Percentiles rank a stretch among this genome's conserved stretches.
phyloP scores from a whole-genome alignment of 2,888 invertebrate species.

The Villa cingulata region DNA sequence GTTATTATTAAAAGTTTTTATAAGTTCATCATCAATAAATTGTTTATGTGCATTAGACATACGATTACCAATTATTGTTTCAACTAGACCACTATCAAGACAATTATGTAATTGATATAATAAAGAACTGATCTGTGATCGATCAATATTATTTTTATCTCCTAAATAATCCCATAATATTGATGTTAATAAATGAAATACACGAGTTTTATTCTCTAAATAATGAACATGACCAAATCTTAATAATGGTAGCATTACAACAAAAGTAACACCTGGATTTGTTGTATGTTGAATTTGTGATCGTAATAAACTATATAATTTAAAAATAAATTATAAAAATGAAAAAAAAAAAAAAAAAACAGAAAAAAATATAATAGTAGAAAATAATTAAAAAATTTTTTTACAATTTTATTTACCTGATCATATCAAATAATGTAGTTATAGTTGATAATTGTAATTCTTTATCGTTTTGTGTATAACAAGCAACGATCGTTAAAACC shows the following conservation, averaged over 20 bases:
- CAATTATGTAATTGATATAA: slow-evolving; percentile 65
- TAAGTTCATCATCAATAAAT: slow-evolving; percentile 3
- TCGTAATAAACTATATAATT: slow-evolving; percentile 25
- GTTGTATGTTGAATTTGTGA: slow-evolving; percentile 36
- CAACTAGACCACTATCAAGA: slow-evolving; percentile 47
- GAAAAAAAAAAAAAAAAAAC: background rate
- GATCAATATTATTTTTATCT: slow-evolving; percentile 26
- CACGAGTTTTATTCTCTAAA: slow-evolving; percentile 51
- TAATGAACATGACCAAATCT: slow-evolving; percentile 50
- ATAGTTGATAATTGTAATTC: slow-evolving; percentile 53
- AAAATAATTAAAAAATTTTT: too few relatives aligned
- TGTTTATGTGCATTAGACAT: slow-evolving; percentile 20
- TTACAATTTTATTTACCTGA: slow-evolving; percentile 34
- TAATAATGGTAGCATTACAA: slow-evolving; percentile 55
- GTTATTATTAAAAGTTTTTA: slow-evolving; percentile 3
- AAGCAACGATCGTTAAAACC: slow-evolving; percentile 52
- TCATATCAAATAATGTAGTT: slow-evolving; percentile 57
- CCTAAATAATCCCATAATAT: slow-evolving; percentile 59
- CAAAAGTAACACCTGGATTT: slow-evolving; percentile 44
- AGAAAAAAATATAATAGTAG: too few relatives aligned
- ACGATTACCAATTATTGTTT: slow-evolving; percentile 49
- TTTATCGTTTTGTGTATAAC: slow-evolving; percentile 48
- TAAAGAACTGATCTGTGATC: slow-evolving; percentile 42
- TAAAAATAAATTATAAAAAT: background rate
- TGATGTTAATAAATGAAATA: slow-evolving; percentile 51